A percentile compares a stretch with the other conserved stretches of the same genome.
Conservation (phyloP, 2,113 vertebrate species). For the Laticauda laticaudata region DNA sequence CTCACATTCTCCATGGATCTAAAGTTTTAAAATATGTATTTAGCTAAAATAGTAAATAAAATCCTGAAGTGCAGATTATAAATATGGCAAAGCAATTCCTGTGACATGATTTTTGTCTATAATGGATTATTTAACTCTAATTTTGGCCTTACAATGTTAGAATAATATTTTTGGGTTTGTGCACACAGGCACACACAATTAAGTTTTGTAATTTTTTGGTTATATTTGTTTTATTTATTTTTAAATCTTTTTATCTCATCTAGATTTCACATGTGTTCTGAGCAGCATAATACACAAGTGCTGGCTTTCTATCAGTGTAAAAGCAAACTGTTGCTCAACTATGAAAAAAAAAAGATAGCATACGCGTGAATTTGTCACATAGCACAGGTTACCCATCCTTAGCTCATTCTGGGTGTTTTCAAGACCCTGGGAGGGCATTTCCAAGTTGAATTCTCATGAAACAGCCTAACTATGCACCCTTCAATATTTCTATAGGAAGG, state of each 20-base stretch:
- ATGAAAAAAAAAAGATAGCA: not conserved
- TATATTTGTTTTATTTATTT: not conserved
- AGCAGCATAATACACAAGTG: not conserved
- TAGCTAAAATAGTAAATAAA: not conserved
- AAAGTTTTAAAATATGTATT: not conserved
- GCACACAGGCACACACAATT: not conserved
- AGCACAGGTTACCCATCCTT: not conserved
- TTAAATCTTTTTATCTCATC: not conserved
- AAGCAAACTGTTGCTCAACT: not conserved
- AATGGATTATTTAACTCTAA: not conserved
- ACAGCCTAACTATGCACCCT: not conserved
- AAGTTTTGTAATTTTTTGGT: not conserved
- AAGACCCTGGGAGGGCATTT: not conserved
- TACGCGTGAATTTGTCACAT: not conserved
- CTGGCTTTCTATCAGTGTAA: not conserved
- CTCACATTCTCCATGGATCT: not conserved
- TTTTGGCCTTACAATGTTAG: not conserved
- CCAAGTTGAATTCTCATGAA: not conserved
- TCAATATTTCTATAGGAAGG: constrained; percentile 75
- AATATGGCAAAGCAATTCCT: constrained; percentile 23
- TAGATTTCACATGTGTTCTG: not conserved
- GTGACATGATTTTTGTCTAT: constrained; percentile 35
- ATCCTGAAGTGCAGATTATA: not conserved
- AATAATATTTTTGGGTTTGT: not conserved
- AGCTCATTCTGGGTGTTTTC: not conserved